Evolutionary conservation across 2,888 invertebrate genomes (phyloP).

Genomic region (Agriopis leucophaearia): DNA sequence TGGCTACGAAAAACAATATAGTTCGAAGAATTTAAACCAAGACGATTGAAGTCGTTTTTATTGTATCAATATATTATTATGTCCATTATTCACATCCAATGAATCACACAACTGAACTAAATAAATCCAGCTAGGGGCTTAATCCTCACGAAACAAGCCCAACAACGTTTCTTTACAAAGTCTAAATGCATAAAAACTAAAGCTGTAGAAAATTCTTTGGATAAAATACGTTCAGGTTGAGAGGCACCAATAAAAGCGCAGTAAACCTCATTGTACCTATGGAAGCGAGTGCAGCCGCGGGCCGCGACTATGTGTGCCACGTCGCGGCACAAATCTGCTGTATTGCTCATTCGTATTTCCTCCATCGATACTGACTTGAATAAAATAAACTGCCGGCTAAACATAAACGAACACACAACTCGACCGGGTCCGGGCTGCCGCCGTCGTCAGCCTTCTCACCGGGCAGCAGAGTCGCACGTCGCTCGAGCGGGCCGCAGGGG

Average conservation of each 20-base stretch:
- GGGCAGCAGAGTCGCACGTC: constrained; percentile 7
- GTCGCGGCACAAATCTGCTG: constrained; percentile 37
- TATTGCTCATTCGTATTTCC: constrained; percentile 41
- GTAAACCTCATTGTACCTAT: background rate
- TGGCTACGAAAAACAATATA: background rate
- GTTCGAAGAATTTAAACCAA: too few relatives aligned
- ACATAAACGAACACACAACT: constrained; percentile 51
- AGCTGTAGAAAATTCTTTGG: constrained; percentile 9
- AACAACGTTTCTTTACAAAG: background rate
- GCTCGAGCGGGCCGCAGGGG: background rate
- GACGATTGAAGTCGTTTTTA: too few relatives aligned
- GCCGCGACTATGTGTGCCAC: constrained; percentile 12
- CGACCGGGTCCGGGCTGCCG: background rate
- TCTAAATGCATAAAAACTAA: background rate
- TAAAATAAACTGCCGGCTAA: constrained; percentile 53
- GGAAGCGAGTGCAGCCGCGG: background rate
- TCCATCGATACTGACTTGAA: constrained; percentile 48
- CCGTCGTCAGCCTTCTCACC: background rate
- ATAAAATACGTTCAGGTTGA: constrained; percentile 1
- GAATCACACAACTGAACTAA: background rate
- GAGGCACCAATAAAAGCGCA: constrained; percentile 3
- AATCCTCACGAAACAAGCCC: background rate
- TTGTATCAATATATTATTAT: too few relatives aligned
- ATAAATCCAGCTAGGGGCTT: background rate
- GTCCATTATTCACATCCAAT: background rate